These are phyloP conservation scores for Tolmerus cingulatus DNA, from an alignment of 2,888 invertebrate species.

Conservation along the genomic window DNA sequence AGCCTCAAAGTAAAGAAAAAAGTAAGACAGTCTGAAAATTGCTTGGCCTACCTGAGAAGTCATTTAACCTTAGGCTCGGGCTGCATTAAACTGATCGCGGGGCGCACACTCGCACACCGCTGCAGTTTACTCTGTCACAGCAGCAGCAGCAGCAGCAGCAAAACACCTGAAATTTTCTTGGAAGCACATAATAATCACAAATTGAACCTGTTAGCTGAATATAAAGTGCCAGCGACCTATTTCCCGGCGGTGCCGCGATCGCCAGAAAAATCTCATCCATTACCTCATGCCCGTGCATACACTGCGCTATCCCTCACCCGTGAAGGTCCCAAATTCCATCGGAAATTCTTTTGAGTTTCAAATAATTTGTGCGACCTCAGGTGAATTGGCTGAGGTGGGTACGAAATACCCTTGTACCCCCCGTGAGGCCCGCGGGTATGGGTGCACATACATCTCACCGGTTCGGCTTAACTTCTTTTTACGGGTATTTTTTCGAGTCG, in stretches of 20 bases:
- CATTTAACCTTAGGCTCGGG: constrained; percentile 17
- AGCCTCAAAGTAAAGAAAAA: not conserved
- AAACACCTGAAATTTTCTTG: constrained; percentile 20
- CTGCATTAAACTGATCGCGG: constrained; percentile 5
- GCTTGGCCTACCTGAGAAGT: constrained; percentile 25
- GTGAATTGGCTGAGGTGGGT: constrained; percentile 4
- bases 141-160: not conserved
- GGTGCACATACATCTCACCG: not conserved
- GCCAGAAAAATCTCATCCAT: constrained; percentile 26
- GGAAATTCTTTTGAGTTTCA: constrained; percentile 40
- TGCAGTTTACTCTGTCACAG: not conserved
- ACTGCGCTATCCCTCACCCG: constrained; percentile 36
- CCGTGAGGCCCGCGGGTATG: not conserved
- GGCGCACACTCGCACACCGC: not conserved
- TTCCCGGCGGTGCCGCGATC: not conserved
- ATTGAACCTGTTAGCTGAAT: constrained; percentile 39
- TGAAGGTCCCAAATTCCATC: constrained; percentile 44
- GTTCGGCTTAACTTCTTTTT: not conserved
- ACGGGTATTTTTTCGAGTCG: not conserved
- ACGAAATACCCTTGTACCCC: not conserved
- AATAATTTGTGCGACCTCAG: constrained; percentile 34
- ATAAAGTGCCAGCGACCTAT: constrained; percentile 34
- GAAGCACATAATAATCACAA: constrained; percentile 32
- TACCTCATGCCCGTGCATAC: constrained; percentile 19
- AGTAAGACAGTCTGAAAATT: not conserved